Evolutionary conservation across 2,797 vertebrate genomes (phyloP), one percentile per base, ranked within the genome.

Genomic region (Limnodromus scolopaceus): DNA sequence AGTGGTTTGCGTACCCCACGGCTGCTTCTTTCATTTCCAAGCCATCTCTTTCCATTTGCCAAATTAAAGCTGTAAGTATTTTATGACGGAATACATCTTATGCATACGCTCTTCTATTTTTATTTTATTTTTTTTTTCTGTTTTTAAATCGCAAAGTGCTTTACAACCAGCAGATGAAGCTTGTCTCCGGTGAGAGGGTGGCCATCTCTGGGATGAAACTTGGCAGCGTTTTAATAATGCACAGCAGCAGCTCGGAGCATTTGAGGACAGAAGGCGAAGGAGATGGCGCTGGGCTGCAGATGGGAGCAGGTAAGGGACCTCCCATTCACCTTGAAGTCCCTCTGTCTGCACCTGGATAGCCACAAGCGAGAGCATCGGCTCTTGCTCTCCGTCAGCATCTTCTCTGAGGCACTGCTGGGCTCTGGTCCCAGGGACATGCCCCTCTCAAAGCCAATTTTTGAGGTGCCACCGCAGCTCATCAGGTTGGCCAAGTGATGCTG

Each of bases 201-300:
- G 72, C 79, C 19, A 4, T 90, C 85, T 55, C 80, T 43, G 66
- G 58, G 90, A 93, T 95, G 87, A 84, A 95, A 95, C 74, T 63
- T 90, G 94, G 93, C 94, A 95, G 70, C 43, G 1, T 60, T 86
- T 96, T 69, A 97, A 95, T 95, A 96, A 96, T 96, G 89, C 88
- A 96, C 54, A 74, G 90, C 94, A 38, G 86, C 92, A 77, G 81
- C 88, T 58, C 2, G 0, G 91, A 95, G 92, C 84, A 45, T 92
- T 79, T 93, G 79, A 93, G 95, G 93, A 94, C 94, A 82, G 80
- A 77, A 91, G 30, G 46, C 8, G 1, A 77, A 68, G 57, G 34
- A 49, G n/a, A 45, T 22, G 58, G 76, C 0, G 4, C 38, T 84
- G 0, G 0, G 53, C 89, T 85, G 79, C 79, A 78, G 53, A 68